Evolutionary conservation across 2,888 invertebrate species (phyloP), one percentile per base, ranked within the genome.

Genomic region (Synanthedon myopaeformis): DNA sequence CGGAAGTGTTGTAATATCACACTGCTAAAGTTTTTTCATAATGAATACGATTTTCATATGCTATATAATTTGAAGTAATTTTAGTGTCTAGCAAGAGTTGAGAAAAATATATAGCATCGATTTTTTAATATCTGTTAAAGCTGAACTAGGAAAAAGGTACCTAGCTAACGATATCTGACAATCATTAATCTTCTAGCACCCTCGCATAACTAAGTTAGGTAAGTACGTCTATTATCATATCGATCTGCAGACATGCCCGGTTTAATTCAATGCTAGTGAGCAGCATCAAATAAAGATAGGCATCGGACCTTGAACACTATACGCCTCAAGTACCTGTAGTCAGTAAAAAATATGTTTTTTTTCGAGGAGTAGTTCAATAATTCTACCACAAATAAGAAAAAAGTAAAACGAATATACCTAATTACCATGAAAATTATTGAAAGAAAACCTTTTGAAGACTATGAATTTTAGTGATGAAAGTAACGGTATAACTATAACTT

Each of bases 231-330:
- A 42, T n/a, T 45, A 45, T 45, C 45, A 35, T 45, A 45, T 45
- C 13, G 45, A 45, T 52, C 19, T 12, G 5, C 12, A 23, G 42
- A n/a, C 42, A 50, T 42, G 23, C 42, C 42, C 23, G 45, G 41
- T 14, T 52, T 53, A 42, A 51, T 51, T 14, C 45, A 42, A 45
- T 42, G 51, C 23, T 13, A 45, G 45, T 49, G 48, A 52, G 51
- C 51, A 41, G n/a, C 51, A 51, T 48, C 17, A 45, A 35, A 51
- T 42, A 17, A 10, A 51, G 57, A 59, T 57, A 58, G 48, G 53
- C 19, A 59, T 57, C 57, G 35, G 52, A 57, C 57, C 59, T 57
- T 57, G 59, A 55, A 57, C 10, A 35, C 35, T 35, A 35, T 35
- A 35, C 35, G 35, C 35, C 35, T 35, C 35, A 35, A 8, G 2